These are phyloP conservation scores for Channa maculata DNA, from an alignment of 2,113 vertebrate species.

Conservation along the genomic window DNA sequence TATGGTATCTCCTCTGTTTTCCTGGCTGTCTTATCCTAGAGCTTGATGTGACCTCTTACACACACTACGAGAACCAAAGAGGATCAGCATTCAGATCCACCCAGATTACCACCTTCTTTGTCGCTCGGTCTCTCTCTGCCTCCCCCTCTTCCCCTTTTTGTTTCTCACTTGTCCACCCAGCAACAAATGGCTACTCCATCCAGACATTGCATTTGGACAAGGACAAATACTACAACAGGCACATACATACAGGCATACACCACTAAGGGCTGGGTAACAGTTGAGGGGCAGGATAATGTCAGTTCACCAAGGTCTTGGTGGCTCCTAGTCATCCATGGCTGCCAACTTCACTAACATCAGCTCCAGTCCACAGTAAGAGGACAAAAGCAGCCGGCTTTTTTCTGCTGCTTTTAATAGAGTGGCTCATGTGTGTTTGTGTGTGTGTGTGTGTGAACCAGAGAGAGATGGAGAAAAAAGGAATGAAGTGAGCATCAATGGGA, in stretches of 20 bases:
- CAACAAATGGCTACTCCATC: conserved; percentile 28
- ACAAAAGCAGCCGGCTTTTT: conserved; percentile 62
- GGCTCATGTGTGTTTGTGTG: conserved; percentile 38
- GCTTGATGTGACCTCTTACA: conserved; percentile 66
- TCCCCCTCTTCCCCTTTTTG: neutral
- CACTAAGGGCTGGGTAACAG: conserved; percentile 52
- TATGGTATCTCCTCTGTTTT: conserved; percentile 49
- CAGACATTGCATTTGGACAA: conserved; percentile 59
- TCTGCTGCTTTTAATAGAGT: conserved; percentile 63
- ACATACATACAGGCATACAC: conserved; percentile 25
- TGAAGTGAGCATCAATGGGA: conserved; percentile 36
- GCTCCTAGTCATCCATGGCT: conserved; percentile 73
- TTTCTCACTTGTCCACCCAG: conserved; percentile 23
- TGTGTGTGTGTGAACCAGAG: conserved; percentile 39
- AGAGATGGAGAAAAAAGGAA: conserved; percentile 29
- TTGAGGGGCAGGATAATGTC: conserved; percentile 72
- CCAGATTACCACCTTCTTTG: conserved; percentile 72
- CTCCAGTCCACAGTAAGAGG: conserved; percentile 54
- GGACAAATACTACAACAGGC: conserved; percentile 47
- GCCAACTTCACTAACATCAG: conserved; percentile 73
- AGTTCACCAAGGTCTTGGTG: conserved; percentile 71
- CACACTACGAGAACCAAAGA: conserved; percentile 65
- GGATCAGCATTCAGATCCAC: conserved; percentile 74
- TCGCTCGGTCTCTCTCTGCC: conserved; percentile 22
- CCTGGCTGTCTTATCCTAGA: conserved; percentile 58